Evolutionary conservation across 2,888 invertebrate species (phyloP).

Genomic region (Philonicus albiceps): DNA sequence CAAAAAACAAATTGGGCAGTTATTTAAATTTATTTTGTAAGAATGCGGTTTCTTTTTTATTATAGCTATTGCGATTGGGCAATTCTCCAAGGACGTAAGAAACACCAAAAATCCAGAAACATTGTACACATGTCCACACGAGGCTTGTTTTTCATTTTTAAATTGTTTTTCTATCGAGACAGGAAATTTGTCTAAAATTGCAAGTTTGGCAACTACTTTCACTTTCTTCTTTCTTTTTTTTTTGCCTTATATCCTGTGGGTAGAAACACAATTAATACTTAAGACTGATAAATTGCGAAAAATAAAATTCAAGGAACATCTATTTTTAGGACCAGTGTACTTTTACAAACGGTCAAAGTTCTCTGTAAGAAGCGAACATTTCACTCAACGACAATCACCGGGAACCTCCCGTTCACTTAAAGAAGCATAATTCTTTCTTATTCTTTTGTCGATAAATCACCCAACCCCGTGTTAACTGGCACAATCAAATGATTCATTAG

Average conservation of each 20-base stretch:
- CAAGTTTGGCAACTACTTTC: background rate
- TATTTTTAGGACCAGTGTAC: background rate
- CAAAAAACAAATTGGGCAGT: background rate
- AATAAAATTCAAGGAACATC: background rate
- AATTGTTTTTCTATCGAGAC: background rate
- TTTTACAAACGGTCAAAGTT: background rate
- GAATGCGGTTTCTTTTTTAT: background rate
- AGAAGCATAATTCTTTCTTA: background rate
- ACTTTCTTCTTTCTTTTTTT: no score
- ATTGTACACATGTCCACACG: background rate
- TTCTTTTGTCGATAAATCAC: background rate
- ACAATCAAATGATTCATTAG: background rate
- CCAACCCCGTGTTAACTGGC: background rate
- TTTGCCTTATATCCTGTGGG: background rate
- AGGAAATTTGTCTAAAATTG: background rate
- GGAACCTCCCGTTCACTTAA: background rate
- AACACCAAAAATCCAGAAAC: background rate
- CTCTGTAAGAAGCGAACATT: background rate
- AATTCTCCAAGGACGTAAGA: background rate
- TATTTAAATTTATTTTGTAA: background rate
- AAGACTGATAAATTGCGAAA: background rate
- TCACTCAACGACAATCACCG: background rate
- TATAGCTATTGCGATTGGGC: background rate
- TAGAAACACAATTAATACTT: background rate
- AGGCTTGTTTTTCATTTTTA: background rate